phyloP scores from a whole-genome alignment of 64 coral and sea anemone species.

The Montipora foliosa region DNA sequence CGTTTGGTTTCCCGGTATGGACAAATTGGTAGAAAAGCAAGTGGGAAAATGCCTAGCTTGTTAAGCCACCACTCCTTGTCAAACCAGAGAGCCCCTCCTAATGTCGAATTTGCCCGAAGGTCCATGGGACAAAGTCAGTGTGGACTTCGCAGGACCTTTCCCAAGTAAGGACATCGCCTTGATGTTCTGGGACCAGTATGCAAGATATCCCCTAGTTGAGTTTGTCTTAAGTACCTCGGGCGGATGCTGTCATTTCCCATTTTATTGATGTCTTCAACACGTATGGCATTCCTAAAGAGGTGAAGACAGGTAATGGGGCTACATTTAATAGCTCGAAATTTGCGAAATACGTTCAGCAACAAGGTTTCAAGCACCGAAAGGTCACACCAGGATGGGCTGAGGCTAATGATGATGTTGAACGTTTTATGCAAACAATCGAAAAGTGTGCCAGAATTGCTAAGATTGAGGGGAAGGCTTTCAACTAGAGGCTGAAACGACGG shows the following conservation, averaged over 20 bases:
- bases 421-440: not conserved
- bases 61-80: not conserved
- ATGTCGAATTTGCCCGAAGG: not conserved
- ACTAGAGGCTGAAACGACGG: not conserved
- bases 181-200: slow-evolving; percentile 16
- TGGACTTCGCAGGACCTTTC: too few species aligned
- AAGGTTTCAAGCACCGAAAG: not conserved
- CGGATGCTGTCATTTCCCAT: not conserved
- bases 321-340: not conserved
- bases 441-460: not conserved
- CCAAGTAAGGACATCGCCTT: not conserved
- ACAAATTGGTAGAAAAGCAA: not conserved
- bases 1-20: slow-evolving; percentile 51
- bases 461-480: not conserved
- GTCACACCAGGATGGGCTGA: not conserved
- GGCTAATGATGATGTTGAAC: not conserved
- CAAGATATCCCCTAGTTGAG: slow-evolving; percentile 15
- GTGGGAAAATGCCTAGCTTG: slow-evolving; percentile 8
- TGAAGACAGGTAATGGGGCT: not conserved
- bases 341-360: not conserved
- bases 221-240: slow-evolving; percentile 14
- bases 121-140: not conserved
- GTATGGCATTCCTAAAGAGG: not conserved
- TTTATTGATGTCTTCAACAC: slow-evolving; percentile 12
- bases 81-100: slow-evolving; percentile 23